Percentiles rank a stretch among this genome's conserved stretches.
These are phyloP conservation scores for Sebastes glaucus DNA, from an alignment of 2,797 vertebrate genomes.

Conservation along the genomic window DNA sequence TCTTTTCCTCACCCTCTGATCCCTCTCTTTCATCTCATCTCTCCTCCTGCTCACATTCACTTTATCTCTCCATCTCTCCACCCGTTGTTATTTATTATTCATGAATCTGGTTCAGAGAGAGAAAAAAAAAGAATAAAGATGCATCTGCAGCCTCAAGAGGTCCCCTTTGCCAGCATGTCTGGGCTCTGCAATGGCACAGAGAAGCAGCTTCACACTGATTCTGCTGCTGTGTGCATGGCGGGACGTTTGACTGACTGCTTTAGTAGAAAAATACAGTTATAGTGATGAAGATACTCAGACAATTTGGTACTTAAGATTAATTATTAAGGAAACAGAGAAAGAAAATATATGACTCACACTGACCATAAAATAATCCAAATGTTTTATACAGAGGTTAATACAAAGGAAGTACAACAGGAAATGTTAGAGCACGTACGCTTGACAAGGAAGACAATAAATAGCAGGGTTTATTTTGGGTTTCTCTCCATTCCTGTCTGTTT, in stretches of 20 bases:
- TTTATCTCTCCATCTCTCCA: conserved; percentile 33
- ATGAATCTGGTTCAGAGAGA: conserved; percentile 51
- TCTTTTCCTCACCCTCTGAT: conserved; percentile 10
- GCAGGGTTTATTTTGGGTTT: background rate
- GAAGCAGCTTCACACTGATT: conserved; percentile 13
- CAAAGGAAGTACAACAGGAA: background rate
- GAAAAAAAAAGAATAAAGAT: conserved; percentile 35
- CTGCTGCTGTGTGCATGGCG: background rate
- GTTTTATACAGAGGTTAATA: background rate
- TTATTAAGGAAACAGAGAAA: background rate
- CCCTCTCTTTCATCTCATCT: conserved; percentile 18
- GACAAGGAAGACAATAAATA: background rate
- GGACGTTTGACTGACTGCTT: background rate
- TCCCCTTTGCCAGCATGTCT: background rate
- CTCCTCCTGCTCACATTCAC: conserved; percentile 13
- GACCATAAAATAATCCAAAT: background rate
- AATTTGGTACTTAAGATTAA: background rate
- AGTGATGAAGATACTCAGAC: background rate
- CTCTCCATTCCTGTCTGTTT: background rate
- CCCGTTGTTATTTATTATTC: conserved; percentile 63
- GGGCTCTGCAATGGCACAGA: conserved; percentile 14
- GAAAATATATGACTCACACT: background rate
- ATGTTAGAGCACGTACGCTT: background rate
- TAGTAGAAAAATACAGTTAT: background rate
- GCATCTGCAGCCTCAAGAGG: conserved; percentile 51